These are phyloP conservation scores for Etia nguti DNA, from an alignment of 2,113 vertebrate genomes.

Conservation along the genomic window DNA sequence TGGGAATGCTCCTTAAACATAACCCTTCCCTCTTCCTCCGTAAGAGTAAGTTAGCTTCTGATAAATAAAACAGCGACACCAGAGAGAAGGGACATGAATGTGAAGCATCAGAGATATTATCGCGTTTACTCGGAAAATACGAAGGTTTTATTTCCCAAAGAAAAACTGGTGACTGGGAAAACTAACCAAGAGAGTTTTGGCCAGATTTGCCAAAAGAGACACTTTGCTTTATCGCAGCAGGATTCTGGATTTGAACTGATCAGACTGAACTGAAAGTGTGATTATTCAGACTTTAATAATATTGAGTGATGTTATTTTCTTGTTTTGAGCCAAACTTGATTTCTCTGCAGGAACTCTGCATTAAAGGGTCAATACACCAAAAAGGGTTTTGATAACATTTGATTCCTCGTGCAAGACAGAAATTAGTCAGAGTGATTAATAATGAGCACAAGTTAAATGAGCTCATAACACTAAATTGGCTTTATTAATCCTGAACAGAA, in stretches of 20 bases:
- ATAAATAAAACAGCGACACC: not conserved
- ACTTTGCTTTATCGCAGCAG: rapidly evolving
- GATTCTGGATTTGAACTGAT: not conserved
- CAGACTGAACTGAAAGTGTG: not conserved
- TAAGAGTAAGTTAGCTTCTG: not conserved
- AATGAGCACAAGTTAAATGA: too few relatives aligned
- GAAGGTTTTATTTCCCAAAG: not conserved
- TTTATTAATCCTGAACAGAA: too few relatives aligned
- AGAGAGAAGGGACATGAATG: not conserved
- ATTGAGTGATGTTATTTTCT: not conserved
- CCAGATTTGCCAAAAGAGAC: not conserved
- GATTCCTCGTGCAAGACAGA: too few relatives aligned
- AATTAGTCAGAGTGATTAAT: too few relatives aligned
- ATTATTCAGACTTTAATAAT: not conserved
- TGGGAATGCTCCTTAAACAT: not conserved
- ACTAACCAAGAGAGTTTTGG: not conserved
- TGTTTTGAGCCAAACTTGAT: not conserved
- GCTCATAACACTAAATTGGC: too few relatives aligned
- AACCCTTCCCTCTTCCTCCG: not conserved
- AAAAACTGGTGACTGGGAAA: not conserved
- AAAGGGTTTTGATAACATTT: not conserved
- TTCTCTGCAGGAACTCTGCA: rapidly evolving
- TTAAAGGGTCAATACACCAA: not conserved
- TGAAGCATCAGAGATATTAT: not conserved
- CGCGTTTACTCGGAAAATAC: rapidly evolving